These are phyloP conservation scores for Plebejus melissa DNA, from an alignment of 2,888 invertebrate genomes.

Conservation along the genomic window DNA sequence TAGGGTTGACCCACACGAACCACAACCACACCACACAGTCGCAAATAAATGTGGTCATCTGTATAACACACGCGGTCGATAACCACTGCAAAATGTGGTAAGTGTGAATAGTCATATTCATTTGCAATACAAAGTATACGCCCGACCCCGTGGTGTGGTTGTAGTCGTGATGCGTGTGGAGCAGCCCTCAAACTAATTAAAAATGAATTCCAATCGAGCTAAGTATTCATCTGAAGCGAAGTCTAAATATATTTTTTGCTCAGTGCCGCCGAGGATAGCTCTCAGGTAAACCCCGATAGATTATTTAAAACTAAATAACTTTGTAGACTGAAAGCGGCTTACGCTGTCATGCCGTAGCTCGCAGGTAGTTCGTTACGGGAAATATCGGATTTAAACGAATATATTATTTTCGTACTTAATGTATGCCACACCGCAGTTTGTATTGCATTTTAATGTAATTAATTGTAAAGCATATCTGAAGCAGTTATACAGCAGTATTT, in stretches of 20 bases:
- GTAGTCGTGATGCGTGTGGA: too few relatives aligned
- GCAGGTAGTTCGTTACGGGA: not conserved
- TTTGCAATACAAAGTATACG: too few relatives aligned
- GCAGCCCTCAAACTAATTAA: not conserved
- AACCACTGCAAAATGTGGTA: too few relatives aligned
- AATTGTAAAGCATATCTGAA: not conserved
- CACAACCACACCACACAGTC: too few relatives aligned
- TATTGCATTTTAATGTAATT: not conserved
- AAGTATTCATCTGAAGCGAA: not conserved
- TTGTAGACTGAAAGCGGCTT: constrained; percentile 9
- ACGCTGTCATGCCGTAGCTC: not conserved
- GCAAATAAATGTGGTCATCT: too few relatives aligned
- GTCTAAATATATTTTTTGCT: constrained; percentile 1
- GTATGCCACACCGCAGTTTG: not conserved
- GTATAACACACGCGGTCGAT: too few relatives aligned
- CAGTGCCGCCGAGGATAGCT: not conserved
- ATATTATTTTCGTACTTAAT: not conserved
- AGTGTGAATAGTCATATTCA: too few relatives aligned
- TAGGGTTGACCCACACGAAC: too few relatives aligned
- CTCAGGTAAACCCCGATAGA: constrained; percentile 12
- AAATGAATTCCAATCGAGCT: not conserved
- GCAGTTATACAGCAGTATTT: not conserved
- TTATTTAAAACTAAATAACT: constrained; percentile 14
- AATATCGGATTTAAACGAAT: not conserved
- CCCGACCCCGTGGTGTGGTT: too few relatives aligned